A percentile compares a stretch with the other conserved stretches of the same genome.
Evolutionary conservation across 2,113 vertebrate genomes (phyloP).

Genomic region (Actenoides lindsayi): DNA sequence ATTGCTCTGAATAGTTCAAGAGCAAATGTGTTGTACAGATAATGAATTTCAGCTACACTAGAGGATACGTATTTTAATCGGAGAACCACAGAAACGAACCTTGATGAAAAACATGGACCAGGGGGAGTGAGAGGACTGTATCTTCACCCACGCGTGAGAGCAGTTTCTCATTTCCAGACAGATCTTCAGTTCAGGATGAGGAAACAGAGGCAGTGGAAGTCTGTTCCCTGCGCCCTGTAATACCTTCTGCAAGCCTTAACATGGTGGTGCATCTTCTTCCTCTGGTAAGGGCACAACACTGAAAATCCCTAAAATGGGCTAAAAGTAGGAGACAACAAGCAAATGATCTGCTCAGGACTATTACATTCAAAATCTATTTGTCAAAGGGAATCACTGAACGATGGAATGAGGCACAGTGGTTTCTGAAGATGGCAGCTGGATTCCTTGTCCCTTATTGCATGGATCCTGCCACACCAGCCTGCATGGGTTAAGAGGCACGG

Average conservation of each 20-base stretch:
- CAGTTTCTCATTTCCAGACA: background rate
- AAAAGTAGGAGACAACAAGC: background rate
- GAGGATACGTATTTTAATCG: background rate
- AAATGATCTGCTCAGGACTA: background rate
- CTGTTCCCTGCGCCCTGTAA: background rate
- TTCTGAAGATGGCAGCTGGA: background rate
- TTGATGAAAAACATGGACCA: background rate
- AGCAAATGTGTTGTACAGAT: background rate
- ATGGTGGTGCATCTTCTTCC: background rate
- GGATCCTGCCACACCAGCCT: background rate
- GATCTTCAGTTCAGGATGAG: background rate
- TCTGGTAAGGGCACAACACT: background rate
- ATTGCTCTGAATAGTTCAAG: background rate
- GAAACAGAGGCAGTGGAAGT: background rate
- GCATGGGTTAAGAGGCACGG: background rate
- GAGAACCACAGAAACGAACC: background rate
- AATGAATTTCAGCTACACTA: background rate
- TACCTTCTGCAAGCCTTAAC: background rate
- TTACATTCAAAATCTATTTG: background rate
- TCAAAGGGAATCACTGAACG: background rate
- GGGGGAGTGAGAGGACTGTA: background rate
- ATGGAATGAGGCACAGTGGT: background rate
- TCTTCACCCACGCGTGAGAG: background rate
- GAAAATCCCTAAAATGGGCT: background rate
- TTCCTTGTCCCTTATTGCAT: background rate